phyloP scores from a whole-genome alignment of 2,797 vertebrate genomes.

The Melanotaenia maccullochi region DNA sequence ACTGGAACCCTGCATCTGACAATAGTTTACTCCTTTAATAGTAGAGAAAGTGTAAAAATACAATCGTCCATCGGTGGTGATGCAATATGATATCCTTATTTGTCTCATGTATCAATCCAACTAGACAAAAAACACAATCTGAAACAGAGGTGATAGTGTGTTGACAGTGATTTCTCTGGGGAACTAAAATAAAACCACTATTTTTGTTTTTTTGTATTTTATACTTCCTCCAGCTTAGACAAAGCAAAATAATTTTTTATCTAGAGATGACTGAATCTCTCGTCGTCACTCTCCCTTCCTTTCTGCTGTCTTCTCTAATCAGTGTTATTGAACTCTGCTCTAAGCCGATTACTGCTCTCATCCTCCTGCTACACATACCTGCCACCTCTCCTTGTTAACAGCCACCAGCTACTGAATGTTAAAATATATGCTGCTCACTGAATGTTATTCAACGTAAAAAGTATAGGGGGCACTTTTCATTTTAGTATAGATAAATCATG shows the following conservation, averaged over 20 bases:
- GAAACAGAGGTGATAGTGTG: neutral
- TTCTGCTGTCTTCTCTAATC: conserved; percentile 61
- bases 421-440: neutral
- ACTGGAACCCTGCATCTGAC: conserved; percentile 6
- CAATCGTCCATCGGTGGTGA: neutral
- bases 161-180: neutral
- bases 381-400: conserved; percentile 38
- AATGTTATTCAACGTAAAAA: neutral
- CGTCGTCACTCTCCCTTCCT: conserved; percentile 49
- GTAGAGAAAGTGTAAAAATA: neutral
- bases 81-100: conserved; percentile 12
- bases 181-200: neutral
- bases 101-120: neutral
- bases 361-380: conserved; percentile 52
- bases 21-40: neutral
- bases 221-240: neutral
- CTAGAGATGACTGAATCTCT: conserved; percentile 37
- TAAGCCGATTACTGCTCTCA: conserved; percentile 60
- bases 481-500: neutral
- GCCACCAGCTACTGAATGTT: conserved; percentile 13
- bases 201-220: conserved; percentile 11
- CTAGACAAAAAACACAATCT: neutral
- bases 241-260: conserved; percentile 36
- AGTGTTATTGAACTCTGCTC: conserved; percentile 47
- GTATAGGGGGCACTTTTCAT: neutral